These are phyloP conservation scores for Ia io DNA, from an alignment of 2,113 vertebrate species.

Conservation along the genomic window DNA sequence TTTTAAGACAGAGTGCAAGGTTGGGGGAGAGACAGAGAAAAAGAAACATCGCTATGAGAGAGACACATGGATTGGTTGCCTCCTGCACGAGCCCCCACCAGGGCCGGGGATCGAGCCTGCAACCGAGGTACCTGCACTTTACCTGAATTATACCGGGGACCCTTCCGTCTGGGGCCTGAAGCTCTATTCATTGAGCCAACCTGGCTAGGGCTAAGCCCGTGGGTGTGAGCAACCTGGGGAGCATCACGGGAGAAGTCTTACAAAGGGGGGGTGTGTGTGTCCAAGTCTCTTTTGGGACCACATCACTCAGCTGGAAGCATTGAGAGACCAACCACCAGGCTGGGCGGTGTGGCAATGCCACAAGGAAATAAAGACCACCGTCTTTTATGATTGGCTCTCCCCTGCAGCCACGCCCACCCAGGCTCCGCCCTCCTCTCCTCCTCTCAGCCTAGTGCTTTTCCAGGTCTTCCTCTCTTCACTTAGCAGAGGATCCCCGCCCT, in stretches of 20 bases:
- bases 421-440: neutral
- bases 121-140: too few relatives aligned
- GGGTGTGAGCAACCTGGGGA: neutral
- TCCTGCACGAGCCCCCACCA: too few relatives aligned
- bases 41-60: too few relatives aligned
- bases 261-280: neutral
- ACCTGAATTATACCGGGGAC: too few relatives aligned
- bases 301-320: neutral
- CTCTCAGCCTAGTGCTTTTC: accelerated
- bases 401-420: neutral
- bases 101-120: too few relatives aligned
- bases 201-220: too few relatives aligned
- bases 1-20: too few relatives aligned
- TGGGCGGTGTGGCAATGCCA: accelerated
- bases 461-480: neutral
- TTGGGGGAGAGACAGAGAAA: too few relatives aligned
- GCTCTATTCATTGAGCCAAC: too few relatives aligned
- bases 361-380: accelerated
- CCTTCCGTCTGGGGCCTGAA: too few relatives aligned
- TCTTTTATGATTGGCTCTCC: neutral
- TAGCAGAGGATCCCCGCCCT: too few relatives aligned
- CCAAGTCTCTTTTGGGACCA: neutral
- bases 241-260: neutral
- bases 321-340: accelerated
- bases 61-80: too few relatives aligned